Evolutionary conservation across 2,797 vertebrate species (phyloP).

Genomic region (Clarias fuscus): DNA sequence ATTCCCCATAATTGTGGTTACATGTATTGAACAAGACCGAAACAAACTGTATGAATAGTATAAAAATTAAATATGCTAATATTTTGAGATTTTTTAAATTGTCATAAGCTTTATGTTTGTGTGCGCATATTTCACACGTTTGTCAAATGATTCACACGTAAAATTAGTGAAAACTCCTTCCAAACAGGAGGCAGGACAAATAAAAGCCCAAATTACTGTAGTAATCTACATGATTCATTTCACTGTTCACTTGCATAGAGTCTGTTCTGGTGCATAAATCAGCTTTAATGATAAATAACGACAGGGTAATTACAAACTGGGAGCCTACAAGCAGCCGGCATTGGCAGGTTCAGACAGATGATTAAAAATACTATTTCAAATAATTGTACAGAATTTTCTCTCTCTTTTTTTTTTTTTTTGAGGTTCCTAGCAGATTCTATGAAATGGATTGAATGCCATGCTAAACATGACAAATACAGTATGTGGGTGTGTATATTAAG

Average conservation of each 20-base stretch:
- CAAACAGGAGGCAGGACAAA: neutral
- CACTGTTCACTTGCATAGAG: neutral
- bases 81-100: too few relatives aligned
- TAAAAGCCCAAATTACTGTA: constrained; percentile 1
- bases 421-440: neutral
- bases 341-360: constrained; percentile 19
- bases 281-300: constrained; percentile 16
- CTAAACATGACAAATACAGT: neutral
- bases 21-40: too few relatives aligned
- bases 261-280: constrained; percentile 19
- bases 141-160: neutral
- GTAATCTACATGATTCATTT: constrained; percentile 14
- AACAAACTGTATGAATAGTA: too few relatives aligned
- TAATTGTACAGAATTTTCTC: constrained; percentile 6
- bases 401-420: neutral
- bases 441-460: neutral
- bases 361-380: constrained; percentile 15
- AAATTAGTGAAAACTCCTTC: neutral
- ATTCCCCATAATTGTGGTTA: too few relatives aligned
- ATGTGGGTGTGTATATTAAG: neutral
- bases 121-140: neutral
- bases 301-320: constrained; percentile 7
- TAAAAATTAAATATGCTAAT: too few relatives aligned
- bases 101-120: neutral
- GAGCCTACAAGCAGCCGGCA: neutral